These are phyloP conservation scores for Nanorana parkeri DNA, from an alignment of 2,113 vertebrate species.

Conservation along the genomic window DNA sequence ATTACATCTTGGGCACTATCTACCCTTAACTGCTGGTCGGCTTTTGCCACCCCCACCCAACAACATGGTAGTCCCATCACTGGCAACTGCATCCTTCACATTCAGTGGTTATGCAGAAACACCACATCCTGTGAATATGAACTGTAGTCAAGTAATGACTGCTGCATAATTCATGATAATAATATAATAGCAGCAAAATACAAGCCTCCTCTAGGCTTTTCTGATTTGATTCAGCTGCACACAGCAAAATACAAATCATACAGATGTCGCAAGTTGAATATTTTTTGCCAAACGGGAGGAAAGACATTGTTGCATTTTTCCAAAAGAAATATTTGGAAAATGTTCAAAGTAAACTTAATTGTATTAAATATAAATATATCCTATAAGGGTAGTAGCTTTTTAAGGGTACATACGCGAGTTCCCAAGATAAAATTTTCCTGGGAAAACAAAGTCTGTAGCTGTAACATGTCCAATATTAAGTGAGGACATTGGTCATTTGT, in stretches of 20 bases:
- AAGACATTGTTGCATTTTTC: conserved; percentile 9
- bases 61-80: no score
- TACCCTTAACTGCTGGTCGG: no score
- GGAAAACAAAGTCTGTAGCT: neutral
- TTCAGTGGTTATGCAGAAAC: no score
- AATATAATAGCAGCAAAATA: neutral
- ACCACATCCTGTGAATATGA: no score
- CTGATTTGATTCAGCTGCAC: neutral
- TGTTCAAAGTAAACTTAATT: conserved; percentile 17
- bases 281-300: conserved; percentile 6
- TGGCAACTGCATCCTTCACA: no score
- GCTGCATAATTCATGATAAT: neutral
- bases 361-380: conserved; percentile 17
- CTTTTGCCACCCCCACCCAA: no score
- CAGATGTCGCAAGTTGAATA: neutral
- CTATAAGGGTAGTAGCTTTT: neutral
- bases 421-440: neutral
- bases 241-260: neutral
- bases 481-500: no score
- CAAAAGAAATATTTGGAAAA: neutral
- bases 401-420: neutral
- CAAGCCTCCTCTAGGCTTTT: neutral
- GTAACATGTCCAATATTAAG: neutral
- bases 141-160: neutral
- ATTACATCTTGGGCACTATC: no score